Evolutionary conservation across 2,797 vertebrate species (phyloP), one percentile per base, ranked within the genome.

Genomic region (Vespertilio murinus): DNA sequence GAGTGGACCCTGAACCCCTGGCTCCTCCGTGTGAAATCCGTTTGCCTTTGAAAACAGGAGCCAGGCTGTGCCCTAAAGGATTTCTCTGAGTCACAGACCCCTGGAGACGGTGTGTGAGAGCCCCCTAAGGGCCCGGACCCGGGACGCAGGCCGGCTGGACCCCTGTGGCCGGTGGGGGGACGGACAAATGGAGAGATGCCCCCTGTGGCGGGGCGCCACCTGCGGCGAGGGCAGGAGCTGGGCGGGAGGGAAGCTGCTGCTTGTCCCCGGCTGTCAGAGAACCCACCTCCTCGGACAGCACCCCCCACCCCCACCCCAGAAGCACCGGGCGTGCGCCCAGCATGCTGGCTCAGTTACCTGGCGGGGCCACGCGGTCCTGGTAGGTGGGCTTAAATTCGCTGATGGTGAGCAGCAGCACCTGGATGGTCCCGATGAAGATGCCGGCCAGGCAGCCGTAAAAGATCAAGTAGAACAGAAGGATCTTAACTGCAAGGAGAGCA

Each of bases 371-470:
- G 94, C 99, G 98, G 98, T 99, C 99, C 98, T 99, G 99, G 97
- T 99, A 99, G 84, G 99, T 99, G 97, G 99, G 99, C 96, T 99
- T 99, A 97, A 98, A 99, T 92, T 98, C 98, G 65, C 98, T 99
- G 97, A 99, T 96, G 8, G 99, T 99, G 49, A 99, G 98, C 97
- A 99, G 98, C 98, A 99, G 97, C 25, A 99, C 99, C 97, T 99
- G 99, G 97, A 99, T 99, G 98, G 99, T 99, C 96, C 99, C 99
- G 8, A 99, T 98, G 97, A 99, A 99, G 97, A 99, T 99, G 82
- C 99, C 99, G 88, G 99, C 99, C 98, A 99, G 98, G 98, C 99
- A 99, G 82, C 99, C 99, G 0, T 99, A 99, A 98, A 99, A 99
- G 91, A 99, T 99, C 95, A 99, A 95, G 92, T 99, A 99, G 98